phyloP scores from a whole-genome alignment of 1,140 invertebrate species.

The Saxidomus purpurata region DNA sequence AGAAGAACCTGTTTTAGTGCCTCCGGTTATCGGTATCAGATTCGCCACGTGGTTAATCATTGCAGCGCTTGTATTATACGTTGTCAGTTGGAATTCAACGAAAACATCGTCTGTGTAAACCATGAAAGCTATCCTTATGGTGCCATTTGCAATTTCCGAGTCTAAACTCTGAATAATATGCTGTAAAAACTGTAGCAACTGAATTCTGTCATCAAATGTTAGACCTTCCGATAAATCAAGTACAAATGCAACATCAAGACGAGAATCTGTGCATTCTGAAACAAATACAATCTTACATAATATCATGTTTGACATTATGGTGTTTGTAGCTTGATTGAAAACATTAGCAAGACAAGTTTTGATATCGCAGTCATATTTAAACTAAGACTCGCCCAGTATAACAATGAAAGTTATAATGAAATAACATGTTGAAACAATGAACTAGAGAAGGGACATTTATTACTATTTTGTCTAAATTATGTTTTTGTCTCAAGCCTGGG shows the following conservation, averaged over 20 bases:
- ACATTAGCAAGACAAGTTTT: no score
- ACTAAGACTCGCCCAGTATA: no score
- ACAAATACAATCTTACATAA: background rate
- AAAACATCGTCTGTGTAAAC: conserved; percentile 2
- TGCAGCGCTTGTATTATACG: background rate
- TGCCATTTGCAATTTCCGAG: background rate
- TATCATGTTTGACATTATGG: no score
- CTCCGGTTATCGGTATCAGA: background rate
- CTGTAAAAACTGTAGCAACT: background rate
- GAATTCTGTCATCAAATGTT: background rate
- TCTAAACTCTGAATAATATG: background rate
- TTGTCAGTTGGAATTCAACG: conserved; percentile 14
- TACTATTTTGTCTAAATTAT: no score
- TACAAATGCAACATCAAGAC: background rate
- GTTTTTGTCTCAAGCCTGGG: no score
- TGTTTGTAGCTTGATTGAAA: no score
- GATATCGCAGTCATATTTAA: no score
- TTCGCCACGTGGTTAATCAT: background rate
- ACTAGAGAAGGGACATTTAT: no score
- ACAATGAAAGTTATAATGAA: no score
- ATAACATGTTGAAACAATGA: no score
- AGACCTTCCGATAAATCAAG: background rate
- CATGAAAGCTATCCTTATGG: background rate
- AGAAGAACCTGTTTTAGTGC: conserved; percentile 6
- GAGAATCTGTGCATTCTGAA: background rate